Conservation (phyloP, 2,888 invertebrate species). For the Microctonus hyperodae region DNA sequence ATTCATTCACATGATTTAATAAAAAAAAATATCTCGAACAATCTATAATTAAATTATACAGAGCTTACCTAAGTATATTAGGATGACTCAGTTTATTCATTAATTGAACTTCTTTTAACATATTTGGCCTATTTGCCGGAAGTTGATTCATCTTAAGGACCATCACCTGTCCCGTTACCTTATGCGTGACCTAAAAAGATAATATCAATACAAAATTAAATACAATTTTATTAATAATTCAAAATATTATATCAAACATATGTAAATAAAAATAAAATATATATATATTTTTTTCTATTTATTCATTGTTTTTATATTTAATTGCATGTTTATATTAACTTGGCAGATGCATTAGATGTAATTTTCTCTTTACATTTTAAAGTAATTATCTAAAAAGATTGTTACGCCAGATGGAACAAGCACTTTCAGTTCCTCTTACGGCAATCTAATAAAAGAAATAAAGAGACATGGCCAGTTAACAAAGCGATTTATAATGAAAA, state of each 20-base stretch:
- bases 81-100: conserved; percentile 95
- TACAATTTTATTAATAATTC: not conserved
- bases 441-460: conserved; percentile 28
- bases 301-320: conserved; percentile 2
- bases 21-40: too few species aligned
- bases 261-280: not conserved
- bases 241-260: not conserved
- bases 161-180: conserved; percentile 92
- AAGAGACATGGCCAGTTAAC: conserved; percentile 22
- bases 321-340: not conserved
- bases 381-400: conserved; percentile 25
- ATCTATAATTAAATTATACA: not conserved
- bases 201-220: not conserved
- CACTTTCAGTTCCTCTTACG: conserved; percentile 38
- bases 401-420: conserved; percentile 24
- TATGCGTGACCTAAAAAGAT: conserved; percentile 85
- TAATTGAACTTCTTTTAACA: conserved; percentile 95
- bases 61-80: conserved; percentile 85
- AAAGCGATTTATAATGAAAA: conserved; percentile 15
- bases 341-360: conserved; percentile 9
- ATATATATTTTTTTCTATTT: not conserved
- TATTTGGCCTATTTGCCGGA: conserved; percentile 92
- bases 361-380: conserved; percentile 14
- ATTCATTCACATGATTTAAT: too few species aligned
- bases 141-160: conserved; percentile 97